Evolutionary conservation across 2,888 invertebrate species (phyloP).

Genomic region (Diplazon laetatorius): DNA sequence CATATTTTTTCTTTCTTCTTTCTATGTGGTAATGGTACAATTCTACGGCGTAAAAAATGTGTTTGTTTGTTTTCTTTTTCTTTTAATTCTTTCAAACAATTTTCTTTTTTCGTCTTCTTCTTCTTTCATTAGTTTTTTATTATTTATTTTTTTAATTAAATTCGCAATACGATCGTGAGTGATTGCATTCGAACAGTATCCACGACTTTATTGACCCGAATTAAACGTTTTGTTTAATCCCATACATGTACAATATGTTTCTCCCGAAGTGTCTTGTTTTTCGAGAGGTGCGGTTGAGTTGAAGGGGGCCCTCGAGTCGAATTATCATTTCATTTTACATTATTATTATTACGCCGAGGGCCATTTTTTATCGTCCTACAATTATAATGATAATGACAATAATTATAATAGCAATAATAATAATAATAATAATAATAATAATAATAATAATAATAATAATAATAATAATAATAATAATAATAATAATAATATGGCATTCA

Average conservation of each 20-base stretch:
- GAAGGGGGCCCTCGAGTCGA: slow-evolving; percentile 40
- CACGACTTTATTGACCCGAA: slow-evolving; percentile 49
- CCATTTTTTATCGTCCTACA: slow-evolving; percentile 41
- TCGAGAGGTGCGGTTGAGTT: slow-evolving; percentile 60
- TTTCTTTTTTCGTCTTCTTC: slow-evolving; percentile 13
- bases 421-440: slow-evolving; percentile 31
- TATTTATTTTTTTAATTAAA: slow-evolving; percentile 36
- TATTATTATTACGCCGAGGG: slow-evolving; percentile 43
- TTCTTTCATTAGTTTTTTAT: too few relatives aligned
- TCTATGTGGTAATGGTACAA: slow-evolving; percentile 77
- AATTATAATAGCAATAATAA: slow-evolving; percentile 17
- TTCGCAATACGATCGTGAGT: slow-evolving; percentile 52
- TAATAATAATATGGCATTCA: slow-evolving; percentile 3
- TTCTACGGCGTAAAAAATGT: slow-evolving; percentile 77
- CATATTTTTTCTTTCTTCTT: slow-evolving; percentile 68
- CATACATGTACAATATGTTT: slow-evolving; percentile 50
- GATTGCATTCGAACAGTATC: slow-evolving; percentile 53
- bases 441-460: slow-evolving; percentile 35
- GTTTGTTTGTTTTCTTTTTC: slow-evolving; percentile 28
- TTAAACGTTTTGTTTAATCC: slow-evolving; percentile 52
- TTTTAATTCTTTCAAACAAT: neutral
- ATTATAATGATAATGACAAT: slow-evolving; percentile 29
- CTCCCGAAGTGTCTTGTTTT: slow-evolving; percentile 59
- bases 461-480: neutral
- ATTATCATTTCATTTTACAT: slow-evolving; percentile 31